Evolutionary conservation across 2,888 invertebrate species (phyloP), one percentile per base, ranked within the genome.

Genomic region (Synanthedon myopaeformis): DNA sequence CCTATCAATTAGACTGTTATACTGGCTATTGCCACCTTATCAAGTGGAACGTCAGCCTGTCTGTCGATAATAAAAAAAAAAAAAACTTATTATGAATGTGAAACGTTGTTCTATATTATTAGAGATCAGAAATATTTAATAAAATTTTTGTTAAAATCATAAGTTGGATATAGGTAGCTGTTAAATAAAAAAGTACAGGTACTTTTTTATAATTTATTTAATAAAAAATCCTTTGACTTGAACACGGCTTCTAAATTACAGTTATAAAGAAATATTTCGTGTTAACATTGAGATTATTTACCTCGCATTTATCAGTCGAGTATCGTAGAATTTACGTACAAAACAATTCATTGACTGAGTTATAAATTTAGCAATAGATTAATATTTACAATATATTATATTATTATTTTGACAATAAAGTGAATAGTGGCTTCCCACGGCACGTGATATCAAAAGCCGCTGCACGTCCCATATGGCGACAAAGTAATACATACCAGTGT

Each of bases 221-320:
- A 82, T 86, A 87, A 85, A 85, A 86, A 85, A 82, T 79, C 85
- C 79, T 86, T 83, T 84, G 86, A 87, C 86, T 86, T 85, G 87
- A 87, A 87, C 87, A 87, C 87, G 85, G 83, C 85, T 79, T 82
- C 87, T 87, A 86, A 86, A 82, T 83, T 85, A 87, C 87, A 83
- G 70, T 10, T 35, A 76, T 73, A 79, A 83, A 77, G 76, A 76
- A 78, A 74, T 74, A 69, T 73, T 76, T 72, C 64, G 72, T 77
- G 69, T 77, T 35, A 82, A 85, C 82, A 84, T 75, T 79, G 73
- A 76, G 78, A 79, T 76, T 80, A 81, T 74, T 82, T 76, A 76
- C 65, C 66, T 72, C 63, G 62, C 49, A 49, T 45, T 45, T 71
- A 80, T 82, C 86, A 85, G 85, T 84, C 81, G 73, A 73, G 67